Evolutionary conservation across 2,888 invertebrate species (phyloP).

Genomic region (Disparrhopalites patrizii): DNA sequence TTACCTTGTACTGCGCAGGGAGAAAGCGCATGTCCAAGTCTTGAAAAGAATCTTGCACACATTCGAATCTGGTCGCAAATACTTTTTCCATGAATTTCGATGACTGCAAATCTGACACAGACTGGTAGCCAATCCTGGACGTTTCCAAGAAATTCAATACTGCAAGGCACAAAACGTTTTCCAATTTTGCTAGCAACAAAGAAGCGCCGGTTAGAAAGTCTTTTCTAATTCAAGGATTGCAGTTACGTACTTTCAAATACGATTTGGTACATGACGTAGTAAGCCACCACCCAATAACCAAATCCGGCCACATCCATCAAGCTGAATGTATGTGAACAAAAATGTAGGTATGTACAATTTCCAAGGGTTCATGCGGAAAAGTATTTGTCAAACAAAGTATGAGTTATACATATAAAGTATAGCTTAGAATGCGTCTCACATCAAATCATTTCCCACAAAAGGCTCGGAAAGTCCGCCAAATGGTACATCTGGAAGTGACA

Average conservation of each 20-base stretch:
- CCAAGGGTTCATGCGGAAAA: too few relatives aligned
- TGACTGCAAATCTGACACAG: not conserved
- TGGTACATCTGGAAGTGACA: slow-evolving; percentile 22
- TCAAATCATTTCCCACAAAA: slow-evolving; percentile 31
- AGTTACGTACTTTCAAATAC: slow-evolving; percentile 29
- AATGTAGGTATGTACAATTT: too few relatives aligned
- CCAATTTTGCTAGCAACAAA: too few relatives aligned
- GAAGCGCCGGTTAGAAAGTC: too few relatives aligned
- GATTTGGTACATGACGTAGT: slow-evolving; percentile 10
- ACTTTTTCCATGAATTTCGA: not conserved
- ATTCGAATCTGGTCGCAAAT: not conserved
- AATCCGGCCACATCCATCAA: slow-evolving; percentile 32
- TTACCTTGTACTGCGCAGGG: too few relatives aligned
- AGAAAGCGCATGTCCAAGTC: too few relatives aligned
- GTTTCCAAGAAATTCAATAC: too few relatives aligned
- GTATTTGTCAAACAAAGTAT: too few relatives aligned
- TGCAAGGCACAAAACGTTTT: too few relatives aligned
- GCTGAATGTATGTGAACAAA: slow-evolving; percentile 16
- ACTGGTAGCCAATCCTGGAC: too few relatives aligned
- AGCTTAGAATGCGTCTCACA: slow-evolving; percentile 19
- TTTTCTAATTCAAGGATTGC: too few relatives aligned
- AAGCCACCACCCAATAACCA: slow-evolving; percentile 29
- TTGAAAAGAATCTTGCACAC: too few relatives aligned
- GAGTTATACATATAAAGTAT: not conserved
- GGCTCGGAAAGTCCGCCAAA: slow-evolving; percentile 30